phyloP scores from a whole-genome alignment of 2,113 vertebrate genomes.

The Leucopsar rothschildi region DNA sequence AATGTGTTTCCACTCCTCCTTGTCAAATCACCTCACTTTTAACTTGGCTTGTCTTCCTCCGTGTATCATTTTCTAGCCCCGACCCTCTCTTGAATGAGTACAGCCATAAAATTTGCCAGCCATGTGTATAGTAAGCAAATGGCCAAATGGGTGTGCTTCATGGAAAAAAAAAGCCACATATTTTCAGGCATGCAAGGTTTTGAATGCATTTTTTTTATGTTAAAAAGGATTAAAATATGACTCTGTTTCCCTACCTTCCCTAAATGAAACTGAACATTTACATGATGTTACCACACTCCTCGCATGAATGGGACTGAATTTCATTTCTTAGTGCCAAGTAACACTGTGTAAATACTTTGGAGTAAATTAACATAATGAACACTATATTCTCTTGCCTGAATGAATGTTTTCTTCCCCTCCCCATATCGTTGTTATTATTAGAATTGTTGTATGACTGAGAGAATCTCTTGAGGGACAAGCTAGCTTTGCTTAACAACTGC shows the following conservation, averaged over 20 bases:
- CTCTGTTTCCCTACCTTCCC: not conserved
- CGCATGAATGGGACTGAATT: not conserved
- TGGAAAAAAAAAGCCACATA: not conserved
- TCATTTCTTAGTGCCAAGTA: not conserved
- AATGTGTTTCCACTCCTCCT: not conserved
- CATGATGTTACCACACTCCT: not conserved
- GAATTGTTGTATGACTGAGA: conserved; percentile 26
- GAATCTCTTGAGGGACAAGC: not conserved
- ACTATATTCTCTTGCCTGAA: not conserved
- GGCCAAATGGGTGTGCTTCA: not conserved
- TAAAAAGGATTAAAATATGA: not conserved
- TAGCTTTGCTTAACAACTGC: conserved; percentile 3
- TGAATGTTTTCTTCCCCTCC: conserved; percentile 18
- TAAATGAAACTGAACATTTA: not conserved
- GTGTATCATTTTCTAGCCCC: not conserved
- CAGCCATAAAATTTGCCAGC: not conserved
- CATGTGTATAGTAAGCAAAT: not conserved
- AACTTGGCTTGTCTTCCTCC: not conserved
- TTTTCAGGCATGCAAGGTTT: not conserved
- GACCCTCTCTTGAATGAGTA: not conserved
- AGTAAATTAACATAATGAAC: conserved; percentile 37
- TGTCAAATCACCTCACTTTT: not conserved
- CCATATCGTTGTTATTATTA: conserved; percentile 2
- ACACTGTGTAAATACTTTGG: not conserved
- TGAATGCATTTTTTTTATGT: not conserved